phyloP scores from a whole-genome alignment of 2,888 invertebrate species.

The Pristionchus entomophagus region DNA sequence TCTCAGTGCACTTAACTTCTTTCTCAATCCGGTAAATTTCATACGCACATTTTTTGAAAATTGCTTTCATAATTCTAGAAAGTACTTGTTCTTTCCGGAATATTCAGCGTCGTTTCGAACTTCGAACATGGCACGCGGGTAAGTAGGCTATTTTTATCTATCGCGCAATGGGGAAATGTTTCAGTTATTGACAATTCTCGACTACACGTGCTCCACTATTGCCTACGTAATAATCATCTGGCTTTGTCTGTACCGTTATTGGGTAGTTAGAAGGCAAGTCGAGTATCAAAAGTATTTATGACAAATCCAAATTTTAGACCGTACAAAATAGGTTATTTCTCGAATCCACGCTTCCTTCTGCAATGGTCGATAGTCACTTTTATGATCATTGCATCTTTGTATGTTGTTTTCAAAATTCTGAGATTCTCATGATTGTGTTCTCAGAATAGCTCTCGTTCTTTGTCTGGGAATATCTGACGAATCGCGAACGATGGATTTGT shows the following conservation, averaged over 20 bases:
- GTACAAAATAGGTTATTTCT: background rate
- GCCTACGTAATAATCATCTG: background rate
- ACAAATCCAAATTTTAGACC: background rate
- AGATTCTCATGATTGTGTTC: background rate
- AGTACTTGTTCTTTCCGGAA: background rate
- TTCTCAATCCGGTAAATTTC: background rate
- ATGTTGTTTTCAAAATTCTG: background rate
- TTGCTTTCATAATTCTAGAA: background rate
- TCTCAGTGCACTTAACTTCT: background rate
- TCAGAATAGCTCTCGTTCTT: background rate
- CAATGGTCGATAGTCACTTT: background rate
- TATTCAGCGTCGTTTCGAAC: background rate
- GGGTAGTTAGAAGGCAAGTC: background rate
- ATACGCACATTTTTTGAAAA: background rate
- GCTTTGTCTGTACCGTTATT: background rate
- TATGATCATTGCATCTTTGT: background rate
- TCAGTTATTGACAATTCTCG: background rate
- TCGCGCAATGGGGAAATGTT: too few species aligned
- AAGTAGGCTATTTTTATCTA: background rate
- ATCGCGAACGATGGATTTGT: too few species aligned
- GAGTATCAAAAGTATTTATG: background rate
- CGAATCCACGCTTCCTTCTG: background rate
- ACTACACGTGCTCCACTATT: background rate
- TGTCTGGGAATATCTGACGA: background rate
- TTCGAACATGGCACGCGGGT: background rate